Evolutionary conservation across 2,113 vertebrate species (phyloP).

Genomic region (Tychaedon coryphoeus): DNA sequence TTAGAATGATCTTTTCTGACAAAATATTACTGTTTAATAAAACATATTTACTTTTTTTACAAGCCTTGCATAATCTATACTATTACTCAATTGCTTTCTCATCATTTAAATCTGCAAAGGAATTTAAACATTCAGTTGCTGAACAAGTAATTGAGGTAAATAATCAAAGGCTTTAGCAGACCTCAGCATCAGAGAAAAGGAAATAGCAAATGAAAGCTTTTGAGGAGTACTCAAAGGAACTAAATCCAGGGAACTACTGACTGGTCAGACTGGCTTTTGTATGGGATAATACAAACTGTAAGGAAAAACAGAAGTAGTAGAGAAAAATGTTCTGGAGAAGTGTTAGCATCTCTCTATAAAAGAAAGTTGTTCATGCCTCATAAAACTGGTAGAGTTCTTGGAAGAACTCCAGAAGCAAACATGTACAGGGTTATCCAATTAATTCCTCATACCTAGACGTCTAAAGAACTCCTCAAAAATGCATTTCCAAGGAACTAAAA

Average conservation of each 20-base stretch:
- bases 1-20: background rate
- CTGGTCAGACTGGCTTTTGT: background rate
- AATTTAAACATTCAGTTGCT: background rate
- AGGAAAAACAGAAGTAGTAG: background rate
- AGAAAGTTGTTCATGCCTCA: background rate
- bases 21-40: background rate
- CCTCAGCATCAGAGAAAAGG: background rate
- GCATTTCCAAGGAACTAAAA: background rate
- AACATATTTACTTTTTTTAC: background rate
- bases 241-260: background rate
- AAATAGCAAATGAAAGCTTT: background rate
- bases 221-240: background rate
- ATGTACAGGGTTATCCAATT: background rate
- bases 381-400: background rate
- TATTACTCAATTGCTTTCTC: background rate
- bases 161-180: background rate
- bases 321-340: background rate
- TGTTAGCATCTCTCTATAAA: background rate
- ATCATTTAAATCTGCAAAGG: background rate
- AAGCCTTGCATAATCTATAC: background rate
- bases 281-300: background rate
- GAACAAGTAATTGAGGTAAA: background rate
- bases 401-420: background rate
- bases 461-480: background rate
- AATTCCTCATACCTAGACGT: background rate